Base-by-base conservation (phyloP, 2,888 invertebrate species). In the Lasioglossum morio region DNA sequence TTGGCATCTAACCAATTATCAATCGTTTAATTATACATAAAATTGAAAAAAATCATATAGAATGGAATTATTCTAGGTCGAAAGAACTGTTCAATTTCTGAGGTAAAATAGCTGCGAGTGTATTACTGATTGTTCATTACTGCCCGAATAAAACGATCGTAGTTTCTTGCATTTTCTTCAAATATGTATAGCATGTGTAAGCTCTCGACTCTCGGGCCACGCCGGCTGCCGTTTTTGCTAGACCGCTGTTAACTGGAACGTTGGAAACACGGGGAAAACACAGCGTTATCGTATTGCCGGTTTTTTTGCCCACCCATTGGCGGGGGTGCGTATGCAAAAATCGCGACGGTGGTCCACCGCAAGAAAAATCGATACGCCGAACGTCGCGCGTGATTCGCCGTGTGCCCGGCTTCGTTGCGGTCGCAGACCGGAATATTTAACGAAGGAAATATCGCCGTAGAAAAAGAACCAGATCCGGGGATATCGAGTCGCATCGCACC, bases 301-400 rank as follows among this genome's bases (percentile, higher is more conserved):
- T 77, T 72, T 46, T 46, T 30, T 19, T 8, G 10, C 12, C 27
- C 60, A 4, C 30, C 37, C 37, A 16, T 34, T 34, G 66, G 19
- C 34, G 34, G 27, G 14, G 34, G 37, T 4, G 43, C 60, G 40
- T 19, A 40, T n/a, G 53, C 14, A 70, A 81, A 74, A 82, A 40
- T 60, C 46, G 43, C 43, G 30, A 81, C 16, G 27, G 27, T 14
- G 27, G 27, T 27, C 74, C 34, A 16, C 8, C 53, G 48, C 43
- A 23, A 34, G 63, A 19, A 63, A 72, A 82, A 82, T 82, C 79
- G 79, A 82, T 79, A 66, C 46, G 27, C 4, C 53, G 63, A 16
- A 40, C 23, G 46, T 63, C 37, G 60, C 37, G 37, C 53, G 37
- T 30, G 23, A 40, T 43, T 40, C 43, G 37, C 60, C 60, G 37